Evolutionary conservation across 2,888 invertebrate species (phyloP), one percentile per base, ranked within the genome.

Genomic region (Hypomecis atomaria): DNA sequence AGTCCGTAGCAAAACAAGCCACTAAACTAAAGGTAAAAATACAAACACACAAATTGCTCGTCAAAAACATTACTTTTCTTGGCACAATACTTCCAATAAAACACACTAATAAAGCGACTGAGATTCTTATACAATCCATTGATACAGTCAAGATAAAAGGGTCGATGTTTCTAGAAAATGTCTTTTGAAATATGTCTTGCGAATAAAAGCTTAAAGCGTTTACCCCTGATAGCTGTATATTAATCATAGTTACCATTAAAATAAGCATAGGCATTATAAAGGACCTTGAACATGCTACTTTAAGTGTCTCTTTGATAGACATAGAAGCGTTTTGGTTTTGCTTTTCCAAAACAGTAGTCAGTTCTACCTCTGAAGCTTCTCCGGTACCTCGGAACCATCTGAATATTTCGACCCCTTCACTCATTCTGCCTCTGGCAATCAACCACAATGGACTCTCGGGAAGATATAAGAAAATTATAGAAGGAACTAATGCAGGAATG

Each of bases 381-480:
- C 37, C 36, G 4, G 44, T 55, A 4, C 54, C 54, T 8, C 54
- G 54, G 13, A 55, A 55, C 54, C 54, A 55, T 44, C 54, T 33
- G 13, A 55, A 55, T 1, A 6, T 44, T 33, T 55, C 36, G 7
- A 55, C 6, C 4, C 54, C 54, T 55, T 55, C 54, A n/a, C 10
- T n/a, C 6, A 5, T 43, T 44, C 36, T 55, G 4, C 54, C 54
- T 36, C 37, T 55, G 36, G 44, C 43, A 4, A 55, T 55, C 9
- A 55, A 13, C 55, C 55, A 55, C 0, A 55, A 6, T 9, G 55
- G 55, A n/a, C 55, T 55, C 10, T 55, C 55, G 10, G 13, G 45
- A 9, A 55, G 8, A 10, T 37, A 55, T 1, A 45, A 0, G 1
- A 45, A 55, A 0, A 33, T 34, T 0, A 45, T 23, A 10, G 36